Base-by-base conservation (phyloP, 2,113 vertebrate genomes). In the Xenotilapia leptura region DNA sequence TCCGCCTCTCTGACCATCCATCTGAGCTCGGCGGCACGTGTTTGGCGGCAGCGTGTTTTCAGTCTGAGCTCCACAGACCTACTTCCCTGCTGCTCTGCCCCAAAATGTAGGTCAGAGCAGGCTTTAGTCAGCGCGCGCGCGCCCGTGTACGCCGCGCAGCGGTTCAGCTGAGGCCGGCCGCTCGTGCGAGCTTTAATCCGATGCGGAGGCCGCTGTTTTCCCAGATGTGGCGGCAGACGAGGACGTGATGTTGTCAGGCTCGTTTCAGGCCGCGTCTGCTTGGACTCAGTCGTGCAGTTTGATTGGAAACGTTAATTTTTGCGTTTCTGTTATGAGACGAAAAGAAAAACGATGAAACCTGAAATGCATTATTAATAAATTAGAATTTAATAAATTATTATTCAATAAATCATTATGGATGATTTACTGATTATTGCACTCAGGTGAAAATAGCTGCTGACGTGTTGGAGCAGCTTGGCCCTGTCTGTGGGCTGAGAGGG, bases 91-190 rank as follows among this genome's bases (percentile, higher is more conserved):
- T 55, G 86, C 85, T 33, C 40, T 58, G 80, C 62, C 47, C 49
- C 36, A 45, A 84, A 85, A 95, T 94, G 88, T 94, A 90, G 93
- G 93, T 93, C 89, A 95, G 21, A 7, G 83, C 55, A 80, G 81
- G 89, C 91, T 95, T 92, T 91, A 90, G 89, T 89, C 86, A 85
- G 38, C 58, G 45, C 6, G 77, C 80, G 10, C 42, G 68, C 28
- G 68, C 79, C 19, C 17, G 3, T 45, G 65, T 62, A 45, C 31
- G 8, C 68, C n/a, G 58, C 53, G 4, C 58, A 54, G 51, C 6
- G 86, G 86, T 86, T 88, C 82, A 90, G 42, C 33, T 45, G 38
- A 80, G 85, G 79, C 55, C 21, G 55, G 10, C 75, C 28, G 80
- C 8, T 87, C 47, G 3, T 62, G 86, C 73, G 6, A 51, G 56